A percentile compares a stretch with the other conserved stretches of the same genome.
Conservation (phyloP, 2,113 vertebrate genomes). For the Vombatus ursinus region DNA sequence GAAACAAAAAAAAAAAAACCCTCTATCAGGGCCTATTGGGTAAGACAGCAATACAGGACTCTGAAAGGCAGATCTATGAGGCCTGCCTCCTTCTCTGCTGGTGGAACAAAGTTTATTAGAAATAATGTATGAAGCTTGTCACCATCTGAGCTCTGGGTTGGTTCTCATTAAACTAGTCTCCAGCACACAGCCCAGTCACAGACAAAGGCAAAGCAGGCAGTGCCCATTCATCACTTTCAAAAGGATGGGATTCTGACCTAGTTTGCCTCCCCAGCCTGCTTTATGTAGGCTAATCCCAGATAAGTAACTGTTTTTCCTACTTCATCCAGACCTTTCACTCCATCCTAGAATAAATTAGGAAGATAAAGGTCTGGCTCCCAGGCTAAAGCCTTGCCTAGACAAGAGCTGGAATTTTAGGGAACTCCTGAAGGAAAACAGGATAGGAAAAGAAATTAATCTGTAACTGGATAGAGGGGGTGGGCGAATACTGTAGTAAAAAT, state of each 20-base stretch:
- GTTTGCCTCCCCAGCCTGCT: constrained; percentile 65
- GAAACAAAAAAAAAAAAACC: background rate
- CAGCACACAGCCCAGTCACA: too few relatives aligned
- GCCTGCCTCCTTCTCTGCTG: background rate
- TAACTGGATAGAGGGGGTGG: background rate
- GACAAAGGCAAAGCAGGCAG: background rate
- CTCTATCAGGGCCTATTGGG: background rate
- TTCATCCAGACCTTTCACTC: constrained; percentile 76
- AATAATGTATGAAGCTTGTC: background rate
- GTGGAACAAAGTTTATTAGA: background rate
- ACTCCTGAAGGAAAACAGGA: background rate
- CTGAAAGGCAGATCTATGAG: background rate
- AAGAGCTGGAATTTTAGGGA: background rate
- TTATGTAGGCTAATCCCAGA: constrained; percentile 83
- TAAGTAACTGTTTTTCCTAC: constrained; percentile 81
- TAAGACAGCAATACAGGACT: background rate
- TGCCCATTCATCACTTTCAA: background rate
- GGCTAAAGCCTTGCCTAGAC: background rate
- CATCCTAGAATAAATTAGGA: constrained; percentile 56
- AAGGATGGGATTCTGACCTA: constrained; percentile 59
- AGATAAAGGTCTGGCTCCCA: constrained; percentile 46
- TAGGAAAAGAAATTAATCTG: background rate
- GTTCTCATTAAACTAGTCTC: background rate
- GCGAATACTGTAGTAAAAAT: background rate
- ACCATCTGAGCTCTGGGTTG: background rate